A percentile compares a stretch with the other conserved stretches of the same genome.
phyloP scores from a whole-genome alignment of 2,113 vertebrate species.

The Stigmatopora nigra region DNA sequence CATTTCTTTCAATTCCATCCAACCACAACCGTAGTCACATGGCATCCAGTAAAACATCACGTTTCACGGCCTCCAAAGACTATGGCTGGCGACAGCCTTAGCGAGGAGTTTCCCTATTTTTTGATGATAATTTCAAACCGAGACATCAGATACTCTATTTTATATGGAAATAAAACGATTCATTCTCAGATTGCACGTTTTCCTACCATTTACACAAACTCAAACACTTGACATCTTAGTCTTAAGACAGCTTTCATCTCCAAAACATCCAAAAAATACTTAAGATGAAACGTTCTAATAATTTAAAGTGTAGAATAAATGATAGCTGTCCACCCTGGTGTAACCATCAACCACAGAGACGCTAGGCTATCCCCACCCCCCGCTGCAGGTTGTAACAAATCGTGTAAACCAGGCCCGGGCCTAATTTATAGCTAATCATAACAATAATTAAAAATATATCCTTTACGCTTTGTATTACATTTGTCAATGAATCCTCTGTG shows the following conservation, averaged over 20 bases:
- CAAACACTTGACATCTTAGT: background rate
- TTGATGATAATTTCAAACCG: background rate
- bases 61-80: conserved; percentile 33
- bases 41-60: conserved; percentile 14
- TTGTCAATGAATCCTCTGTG: conserved; percentile 20
- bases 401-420: conserved; percentile 48
- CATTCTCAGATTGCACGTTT: background rate
- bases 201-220: background rate
- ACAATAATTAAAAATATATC: background rate
- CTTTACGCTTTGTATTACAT: background rate
- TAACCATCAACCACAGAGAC: conserved; percentile 58
- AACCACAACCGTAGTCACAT: background rate
- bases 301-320: background rate
- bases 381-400: conserved; percentile 45
- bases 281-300: background rate
- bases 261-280: background rate
- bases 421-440: conserved; percentile 34
- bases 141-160: background rate
- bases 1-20: background rate
- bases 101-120: conserved; percentile 26
- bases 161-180: background rate
- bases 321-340: conserved; percentile 44
- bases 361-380: conserved; percentile 59
- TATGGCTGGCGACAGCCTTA: conserved; percentile 11
- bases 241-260: background rate